phyloP scores from a whole-genome alignment of 2,113 vertebrate genomes.

The Petrocephalus microphthalmus region DNA sequence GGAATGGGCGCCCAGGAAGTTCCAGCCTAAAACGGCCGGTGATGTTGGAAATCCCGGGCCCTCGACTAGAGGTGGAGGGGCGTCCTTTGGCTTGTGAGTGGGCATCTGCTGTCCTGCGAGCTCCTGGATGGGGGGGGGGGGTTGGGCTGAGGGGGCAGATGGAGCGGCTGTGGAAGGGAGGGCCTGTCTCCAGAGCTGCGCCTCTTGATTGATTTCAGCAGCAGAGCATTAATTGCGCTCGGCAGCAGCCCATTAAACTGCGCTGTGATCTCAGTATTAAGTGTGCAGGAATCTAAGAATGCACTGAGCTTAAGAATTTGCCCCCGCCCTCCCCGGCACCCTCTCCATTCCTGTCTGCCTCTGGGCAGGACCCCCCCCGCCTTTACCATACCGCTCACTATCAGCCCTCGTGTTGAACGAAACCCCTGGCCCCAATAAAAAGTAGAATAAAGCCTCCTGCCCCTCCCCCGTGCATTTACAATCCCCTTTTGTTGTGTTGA shows the following conservation, averaged over 20 bases:
- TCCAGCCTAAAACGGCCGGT: background rate
- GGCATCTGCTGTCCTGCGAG: background rate
- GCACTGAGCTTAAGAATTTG: conserved; percentile 72
- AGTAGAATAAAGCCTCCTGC: background rate
- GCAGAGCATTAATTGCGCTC: conserved; percentile 74
- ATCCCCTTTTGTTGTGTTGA: background rate
- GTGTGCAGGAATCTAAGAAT: conserved; percentile 67
- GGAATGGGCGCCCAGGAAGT: background rate
- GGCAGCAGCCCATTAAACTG: conserved; percentile 74
- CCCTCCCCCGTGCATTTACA: background rate
- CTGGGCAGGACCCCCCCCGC: background rate
- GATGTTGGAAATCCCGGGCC: background rate
- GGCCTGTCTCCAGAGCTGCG: conserved; percentile 40
- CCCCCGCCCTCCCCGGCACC: conserved; percentile 22
- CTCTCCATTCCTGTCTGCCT: background rate
- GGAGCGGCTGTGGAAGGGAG: conserved; percentile 36
- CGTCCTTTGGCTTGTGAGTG: background rate
- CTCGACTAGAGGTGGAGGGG: background rate
- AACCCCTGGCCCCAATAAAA: background rate
- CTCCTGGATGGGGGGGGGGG: background rate
- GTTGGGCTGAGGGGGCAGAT: conserved; percentile 50
- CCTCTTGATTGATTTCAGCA: conserved; percentile 76
- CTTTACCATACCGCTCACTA: too few species aligned
- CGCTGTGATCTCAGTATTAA: conserved; percentile 69
- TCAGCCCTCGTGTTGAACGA: conserved; percentile 5